Base-by-base conservation (phyloP, 2,888 invertebrate genomes). In the Ariolimax columbianus region DNA sequence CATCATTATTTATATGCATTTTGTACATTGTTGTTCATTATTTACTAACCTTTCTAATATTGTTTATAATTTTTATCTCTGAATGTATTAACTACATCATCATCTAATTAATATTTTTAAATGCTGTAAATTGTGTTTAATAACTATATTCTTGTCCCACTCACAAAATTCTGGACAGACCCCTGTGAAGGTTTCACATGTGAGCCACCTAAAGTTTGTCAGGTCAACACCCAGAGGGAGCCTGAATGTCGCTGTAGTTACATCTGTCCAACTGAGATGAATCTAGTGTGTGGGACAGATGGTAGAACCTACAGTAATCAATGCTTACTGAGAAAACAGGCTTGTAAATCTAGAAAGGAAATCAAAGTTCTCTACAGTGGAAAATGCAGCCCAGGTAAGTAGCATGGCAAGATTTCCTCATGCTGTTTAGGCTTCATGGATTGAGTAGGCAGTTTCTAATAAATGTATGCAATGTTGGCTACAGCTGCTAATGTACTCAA, bases 261-360 rank as follows among this genome's bases (percentile, higher is more conserved):
- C 89, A 95, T 96, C 78, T 94, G 94, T 89, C 88, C 91, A 6
- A 88, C 88, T 9, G 90, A 89, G 43, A 89, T 93, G 70, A 87
- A 97, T 96, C 95, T 98, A 0, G 97, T 98, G 11, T 98, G 98
- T 94, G 98, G 97, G n/a, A 97, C 97, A 2, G 98, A 98, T 93
- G 96, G 96, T 87, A 97, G 97, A 95, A 98, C 98, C 0, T 98
- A 98, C 95, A 97, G 97, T 92, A 98, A 98, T 95, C 96, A 96
- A 90, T 98, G 98, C 94, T 97, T 98, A 95, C 95, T 98, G 91
- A 97, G 97, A 93, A 97, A 97, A 94, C 98, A 98, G 94, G 97
- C 97, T 91, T 98, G 96, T 94, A 95, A 96, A 83, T 95, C 96
- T 38, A 90, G 96, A 90, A 96, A 96, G 90, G 96, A 96, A 88